A percentile compares a stretch with the other conserved stretches of the same genome.
These are phyloP conservation scores for Heliconius erato DNA, from an alignment of 2,888 invertebrate species.

Conservation along the genomic window DNA sequence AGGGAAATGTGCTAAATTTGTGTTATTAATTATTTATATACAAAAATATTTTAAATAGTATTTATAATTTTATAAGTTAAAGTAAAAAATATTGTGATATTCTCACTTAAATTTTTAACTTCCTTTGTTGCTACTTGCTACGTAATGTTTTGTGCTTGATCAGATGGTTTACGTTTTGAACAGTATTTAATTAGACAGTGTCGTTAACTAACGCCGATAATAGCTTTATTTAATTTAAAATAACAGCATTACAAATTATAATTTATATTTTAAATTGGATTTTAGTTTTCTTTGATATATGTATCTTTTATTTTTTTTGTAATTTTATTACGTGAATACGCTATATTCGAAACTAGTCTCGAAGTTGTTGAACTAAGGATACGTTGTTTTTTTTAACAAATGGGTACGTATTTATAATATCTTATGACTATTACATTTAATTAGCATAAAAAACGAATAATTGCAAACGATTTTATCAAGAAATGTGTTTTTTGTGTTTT, in stretches of 20 bases:
- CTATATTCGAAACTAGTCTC: conserved; percentile 15
- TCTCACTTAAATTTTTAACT: neutral
- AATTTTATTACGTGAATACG: neutral
- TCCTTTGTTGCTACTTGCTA: conserved; percentile 9
- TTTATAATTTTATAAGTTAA: neutral
- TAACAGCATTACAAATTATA: neutral
- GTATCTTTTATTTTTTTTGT: neutral
- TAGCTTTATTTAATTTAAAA: neutral
- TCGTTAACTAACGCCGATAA: conserved; percentile 20
- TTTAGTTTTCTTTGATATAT: neutral
- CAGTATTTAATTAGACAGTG: conserved; percentile 27
- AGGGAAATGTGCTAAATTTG: neutral
- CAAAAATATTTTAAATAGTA: neutral
- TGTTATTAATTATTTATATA: neutral
- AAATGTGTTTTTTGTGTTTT: neutral
- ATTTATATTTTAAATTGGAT: neutral
- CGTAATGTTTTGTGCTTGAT: conserved; percentile 17
- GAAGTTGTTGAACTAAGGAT: conserved; percentile 24
- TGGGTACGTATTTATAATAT: conserved; percentile 31
- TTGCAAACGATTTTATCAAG: conserved; percentile 1
- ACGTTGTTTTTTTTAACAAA: conserved; percentile 13
- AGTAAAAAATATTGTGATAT: neutral
- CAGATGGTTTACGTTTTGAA: neutral
- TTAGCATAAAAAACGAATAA: conserved; percentile 14
- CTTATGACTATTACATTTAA: conserved; percentile 5